These are phyloP conservation scores for Emys orbicularis DNA, from an alignment of 2,797 vertebrate species.

Conservation along the genomic window DNA sequence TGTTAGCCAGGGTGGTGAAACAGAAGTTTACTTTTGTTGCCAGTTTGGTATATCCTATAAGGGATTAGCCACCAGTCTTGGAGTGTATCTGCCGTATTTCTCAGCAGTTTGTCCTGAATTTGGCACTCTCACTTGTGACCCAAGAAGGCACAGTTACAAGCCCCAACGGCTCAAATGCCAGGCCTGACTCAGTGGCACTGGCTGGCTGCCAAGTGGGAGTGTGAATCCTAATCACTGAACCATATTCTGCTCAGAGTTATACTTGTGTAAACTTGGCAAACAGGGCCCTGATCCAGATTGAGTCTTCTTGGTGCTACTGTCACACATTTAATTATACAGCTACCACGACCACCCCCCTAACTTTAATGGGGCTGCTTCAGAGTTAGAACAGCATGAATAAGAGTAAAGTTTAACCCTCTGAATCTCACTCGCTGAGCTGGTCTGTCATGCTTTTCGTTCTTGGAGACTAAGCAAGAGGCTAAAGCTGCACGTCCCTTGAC, in stretches of 20 bases:
- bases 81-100: too few relatives aligned
- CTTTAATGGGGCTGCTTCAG: not conserved
- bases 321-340: not conserved
- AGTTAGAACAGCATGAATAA: not conserved
- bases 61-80: too few relatives aligned
- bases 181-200: not conserved
- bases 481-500: not conserved
- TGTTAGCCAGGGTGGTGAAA: too few relatives aligned
- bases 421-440: not conserved
- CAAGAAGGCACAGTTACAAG: too few relatives aligned
- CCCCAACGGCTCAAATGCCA: not conserved
- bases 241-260: not conserved
- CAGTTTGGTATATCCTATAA: too few relatives aligned
- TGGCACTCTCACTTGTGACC: too few relatives aligned
- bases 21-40: too few relatives aligned
- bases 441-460: not conserved
- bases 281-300: not conserved
- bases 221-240: not conserved
- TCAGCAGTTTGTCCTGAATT: too few relatives aligned
- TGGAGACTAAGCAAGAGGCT: not conserved
- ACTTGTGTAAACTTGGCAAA: not conserved
- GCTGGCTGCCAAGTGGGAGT: rapidly evolving
- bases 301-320: not conserved
- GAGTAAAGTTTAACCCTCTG: not conserved
- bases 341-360: not conserved